Evolutionary conservation across 2,888 invertebrate species (phyloP), one percentile per base, ranked within the genome.

Genomic region (Melanargia galathea): DNA sequence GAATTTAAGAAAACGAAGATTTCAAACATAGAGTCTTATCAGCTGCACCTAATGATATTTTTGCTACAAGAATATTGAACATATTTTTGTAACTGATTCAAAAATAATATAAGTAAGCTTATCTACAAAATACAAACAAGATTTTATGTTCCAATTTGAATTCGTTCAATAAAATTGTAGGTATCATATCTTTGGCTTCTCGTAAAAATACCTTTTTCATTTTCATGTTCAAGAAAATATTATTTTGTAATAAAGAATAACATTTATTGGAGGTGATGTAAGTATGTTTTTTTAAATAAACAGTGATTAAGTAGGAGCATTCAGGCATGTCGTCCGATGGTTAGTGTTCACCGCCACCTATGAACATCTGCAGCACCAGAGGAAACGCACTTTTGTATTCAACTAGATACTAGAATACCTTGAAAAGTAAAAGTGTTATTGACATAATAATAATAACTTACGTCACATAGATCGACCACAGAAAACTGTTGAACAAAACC

Each of bases 131-230:
- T 43, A 56, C 56, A n/a, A 54, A 38, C 38, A 22, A 54, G 38
- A 43, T 56, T 56, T 56, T 56, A 56, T 56, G 26, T 56, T 43
- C 56, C 56, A 56, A 56, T 56, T 56, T 16, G 56, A 18, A 43
- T 56, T 26, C 43, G 10, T 18, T 43, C 56, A 56, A 56, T 56
- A 45, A 56, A 56, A 56, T 26, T 56, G 56, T 43, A 43, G 18
- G 24, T 56, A 45, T 55, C 55, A 40, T 54, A 56, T 43, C 55
- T 45, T 43, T 43, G 43, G n/a, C 43, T 54, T 56, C 26, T 24
- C 26, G 26, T 56, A 56, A 56, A 43, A 51, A 51, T 51, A 33
- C 30, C 30, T 43, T 56, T 56, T 56, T 18, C 40, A 40, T 43
- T 43, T 26, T 56, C 30, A 18, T 40, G 11, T 11, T 8, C n/a